Conservation (phyloP, 2,797 vertebrate genomes). For the Gymnothorax reevesii region DNA sequence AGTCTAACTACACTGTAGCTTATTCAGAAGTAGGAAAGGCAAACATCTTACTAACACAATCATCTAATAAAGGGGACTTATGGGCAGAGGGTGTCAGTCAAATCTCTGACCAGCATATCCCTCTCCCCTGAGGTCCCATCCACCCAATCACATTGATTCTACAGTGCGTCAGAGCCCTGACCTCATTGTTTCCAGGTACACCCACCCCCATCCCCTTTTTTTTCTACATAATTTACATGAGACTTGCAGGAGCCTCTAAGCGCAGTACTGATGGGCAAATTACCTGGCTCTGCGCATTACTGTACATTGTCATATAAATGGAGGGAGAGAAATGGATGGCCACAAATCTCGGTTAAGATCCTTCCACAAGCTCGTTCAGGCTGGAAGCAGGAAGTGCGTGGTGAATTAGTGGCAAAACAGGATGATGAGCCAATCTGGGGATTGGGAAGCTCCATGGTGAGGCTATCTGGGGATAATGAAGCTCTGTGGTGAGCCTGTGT, state of each 20-base stretch:
- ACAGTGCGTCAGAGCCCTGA: neutral
- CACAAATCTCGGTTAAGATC: constrained; percentile 44
- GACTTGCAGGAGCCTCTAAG: neutral
- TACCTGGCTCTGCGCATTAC: constrained; percentile 40
- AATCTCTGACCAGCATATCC: neutral
- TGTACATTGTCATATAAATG: constrained; percentile 37
- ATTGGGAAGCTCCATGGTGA: neutral
- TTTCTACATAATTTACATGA: neutral
- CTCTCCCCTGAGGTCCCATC: neutral
- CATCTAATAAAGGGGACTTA: neutral
- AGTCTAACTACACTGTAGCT: neutral
- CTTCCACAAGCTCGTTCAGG: constrained; percentile 24
- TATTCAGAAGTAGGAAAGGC: neutral
- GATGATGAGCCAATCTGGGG: neutral
- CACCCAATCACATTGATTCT: neutral
- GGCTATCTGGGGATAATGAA: neutral
- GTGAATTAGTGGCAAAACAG: too few relatives aligned
- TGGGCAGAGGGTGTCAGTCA: too few relatives aligned
- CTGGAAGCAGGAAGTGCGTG: neutral
- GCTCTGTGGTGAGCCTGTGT: too few relatives aligned
- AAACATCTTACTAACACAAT: neutral
- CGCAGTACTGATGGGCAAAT: neutral
- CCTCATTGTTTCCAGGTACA: neutral
- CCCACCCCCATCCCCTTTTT: neutral
- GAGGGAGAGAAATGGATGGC: constrained; percentile 14